Percentiles rank a stretch among this genome's conserved stretches.
Conservation (phyloP, 2,113 vertebrate species). For the Strix aluco region DNA sequence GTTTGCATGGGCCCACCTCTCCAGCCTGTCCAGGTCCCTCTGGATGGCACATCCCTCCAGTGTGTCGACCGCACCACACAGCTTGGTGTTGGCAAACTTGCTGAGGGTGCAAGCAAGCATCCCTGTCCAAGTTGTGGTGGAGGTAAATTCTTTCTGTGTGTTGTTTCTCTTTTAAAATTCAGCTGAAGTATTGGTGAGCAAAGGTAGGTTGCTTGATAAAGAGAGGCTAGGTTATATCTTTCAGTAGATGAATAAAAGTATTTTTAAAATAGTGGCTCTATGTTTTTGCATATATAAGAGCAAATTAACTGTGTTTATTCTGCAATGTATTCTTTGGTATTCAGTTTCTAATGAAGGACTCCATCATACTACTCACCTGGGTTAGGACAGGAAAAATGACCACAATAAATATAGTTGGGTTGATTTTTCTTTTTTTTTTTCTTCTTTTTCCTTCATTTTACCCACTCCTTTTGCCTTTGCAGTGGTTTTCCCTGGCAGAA, state of each 20-base stretch:
- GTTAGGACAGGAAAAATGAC: neutral
- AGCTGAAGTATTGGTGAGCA: neutral
- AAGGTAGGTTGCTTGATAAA: neutral
- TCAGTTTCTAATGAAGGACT: neutral
- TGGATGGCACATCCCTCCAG: too few relatives aligned
- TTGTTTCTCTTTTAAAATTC: neutral
- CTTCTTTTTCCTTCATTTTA: neutral
- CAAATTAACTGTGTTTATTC: neutral
- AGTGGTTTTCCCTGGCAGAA: neutral
- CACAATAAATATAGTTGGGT: neutral
- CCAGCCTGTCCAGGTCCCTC: too few relatives aligned
- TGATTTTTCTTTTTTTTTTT: neutral
- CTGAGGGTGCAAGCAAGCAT: neutral
- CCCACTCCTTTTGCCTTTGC: neutral
- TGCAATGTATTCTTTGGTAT: neutral
- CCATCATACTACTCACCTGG: neutral
- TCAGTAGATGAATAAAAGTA: neutral
- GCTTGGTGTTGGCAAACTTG: too few relatives aligned
- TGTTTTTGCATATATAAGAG: neutral
- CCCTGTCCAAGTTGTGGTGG: neutral
- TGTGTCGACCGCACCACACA: too few relatives aligned
- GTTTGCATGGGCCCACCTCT: too few relatives aligned
- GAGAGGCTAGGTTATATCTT: neutral
- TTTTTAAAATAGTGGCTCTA: neutral
- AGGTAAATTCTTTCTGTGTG: neutral